Conservation (phyloP, 2,888 invertebrate species). For the Tromatobia lineatoria region DNA sequence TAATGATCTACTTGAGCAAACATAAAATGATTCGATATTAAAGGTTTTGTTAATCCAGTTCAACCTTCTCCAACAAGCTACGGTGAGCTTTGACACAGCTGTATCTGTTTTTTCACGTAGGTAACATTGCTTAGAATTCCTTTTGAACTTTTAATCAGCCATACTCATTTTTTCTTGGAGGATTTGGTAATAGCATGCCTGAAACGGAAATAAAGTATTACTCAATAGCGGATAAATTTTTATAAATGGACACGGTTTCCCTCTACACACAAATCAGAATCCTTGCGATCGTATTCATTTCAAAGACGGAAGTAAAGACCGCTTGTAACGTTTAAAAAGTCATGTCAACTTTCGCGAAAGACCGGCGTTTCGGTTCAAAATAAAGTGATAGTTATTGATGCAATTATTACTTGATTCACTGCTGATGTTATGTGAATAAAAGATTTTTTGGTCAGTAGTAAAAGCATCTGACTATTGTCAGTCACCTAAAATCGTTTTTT, state of each 20-base stretch:
- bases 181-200: slow-evolving; percentile 93
- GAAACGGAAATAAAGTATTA: slow-evolving; percentile 75
- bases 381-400: too few species aligned
- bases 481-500: too few species aligned
- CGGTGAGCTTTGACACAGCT: slow-evolving; percentile 59
- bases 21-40: slow-evolving; percentile 54
- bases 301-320: background rate
- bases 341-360: too few species aligned
- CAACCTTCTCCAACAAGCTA: slow-evolving; percentile 6
- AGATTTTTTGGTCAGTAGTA: too few species aligned
- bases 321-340: background rate
- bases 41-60: slow-evolving; percentile 36
- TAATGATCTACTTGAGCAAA: slow-evolving; percentile 61
- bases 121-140: slow-evolving; percentile 36
- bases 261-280: background rate
- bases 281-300: background rate
- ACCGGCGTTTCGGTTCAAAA: too few species aligned
- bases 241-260: background rate
- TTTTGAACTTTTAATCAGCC: slow-evolving; percentile 75
- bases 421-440: too few species aligned
- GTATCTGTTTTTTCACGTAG: slow-evolving; percentile 47
- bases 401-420: too few species aligned
- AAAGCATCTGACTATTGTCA: too few species aligned
- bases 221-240: background rate
- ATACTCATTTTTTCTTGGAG: slow-evolving; percentile 88